Base-by-base conservation (phyloP, 2,113 vertebrate genomes). In the Macquaria ambigua region DNA sequence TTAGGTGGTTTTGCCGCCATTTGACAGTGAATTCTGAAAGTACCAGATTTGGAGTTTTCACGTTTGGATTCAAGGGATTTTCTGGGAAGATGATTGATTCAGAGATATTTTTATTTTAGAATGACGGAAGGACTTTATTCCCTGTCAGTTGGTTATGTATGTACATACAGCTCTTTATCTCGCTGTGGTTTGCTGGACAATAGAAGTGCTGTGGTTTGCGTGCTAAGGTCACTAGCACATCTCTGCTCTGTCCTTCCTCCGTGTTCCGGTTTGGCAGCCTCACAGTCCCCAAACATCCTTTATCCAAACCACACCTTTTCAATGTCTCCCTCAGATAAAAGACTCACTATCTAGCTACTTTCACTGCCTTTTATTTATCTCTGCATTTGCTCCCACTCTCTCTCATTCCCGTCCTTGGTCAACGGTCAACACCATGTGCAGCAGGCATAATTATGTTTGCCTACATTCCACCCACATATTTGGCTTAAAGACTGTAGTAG, bases 211-310 rank as follows among this genome's bases (percentile, higher is more conserved):
- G 90, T 82, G 89, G 90, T 86, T 90, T 90, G 94, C 94, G 93
- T 95, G 94, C 92, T 94, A 93, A 95, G 93, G 91, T 91, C 93
- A 90, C 86, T 58, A 34, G 89, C 89, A 89, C 85, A 92, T 92
- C 88, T 85, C 69, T 90, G 83, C 86, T 92, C 90, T 93, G 92
- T 90, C 93, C 92, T 94, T 94, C 93, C 95, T 94, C 90, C 8
- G 9, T 78, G 70, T 94, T 93, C 93, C 91, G 87, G 59, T 93
- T 91, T 95, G 93, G 94, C 91, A 91, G 87, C 85, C 82, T 89
- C 79, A 16, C 69, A 75, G 82, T 84, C 91, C 92, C 93, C 82
- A 92, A 95, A 94, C 94, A 94, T 95, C 95, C 94, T 94, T 77
- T 77, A 53, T 90, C 74, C 71, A 82, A 77, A 85, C 92, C 89